phyloP scores from a whole-genome alignment of 2,888 invertebrate species.

The Sturmia bella region DNA sequence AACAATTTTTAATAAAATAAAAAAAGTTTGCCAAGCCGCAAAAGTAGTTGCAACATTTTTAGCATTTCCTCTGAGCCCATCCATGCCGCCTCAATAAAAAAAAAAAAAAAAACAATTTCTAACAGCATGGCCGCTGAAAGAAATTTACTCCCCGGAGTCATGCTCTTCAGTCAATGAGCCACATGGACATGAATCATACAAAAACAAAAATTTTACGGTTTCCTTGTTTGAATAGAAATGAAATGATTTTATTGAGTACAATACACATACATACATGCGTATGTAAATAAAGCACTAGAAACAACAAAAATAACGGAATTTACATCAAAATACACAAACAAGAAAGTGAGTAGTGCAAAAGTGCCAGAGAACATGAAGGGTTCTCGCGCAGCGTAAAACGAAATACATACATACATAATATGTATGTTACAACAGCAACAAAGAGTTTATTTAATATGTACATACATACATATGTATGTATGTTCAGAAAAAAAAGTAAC shows the following conservation, averaged over 20 bases:
- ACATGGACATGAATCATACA: constrained; percentile 63
- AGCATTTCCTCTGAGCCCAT: background rate
- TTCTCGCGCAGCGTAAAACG: constrained; percentile 25
- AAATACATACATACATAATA: background rate
- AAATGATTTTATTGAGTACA: background rate
- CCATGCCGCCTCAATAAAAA: background rate
- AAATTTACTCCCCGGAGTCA: constrained; percentile 1
- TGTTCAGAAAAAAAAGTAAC: constrained; percentile 23
- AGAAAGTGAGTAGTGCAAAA: constrained; percentile 1
- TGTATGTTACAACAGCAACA: background rate
- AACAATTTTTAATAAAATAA: no score
- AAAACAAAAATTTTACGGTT: constrained; percentile 58
- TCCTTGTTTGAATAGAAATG: constrained; percentile 59
- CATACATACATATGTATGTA: background rate
- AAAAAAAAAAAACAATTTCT: background rate
- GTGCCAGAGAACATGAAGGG: constrained; percentile 9
- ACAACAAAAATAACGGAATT: constrained; percentile 32
- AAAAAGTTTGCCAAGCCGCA: no score
- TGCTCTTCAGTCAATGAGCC: constrained; percentile 19
- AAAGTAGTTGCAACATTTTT: background rate
- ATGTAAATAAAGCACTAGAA: background rate
- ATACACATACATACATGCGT: background rate
- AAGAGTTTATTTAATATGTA: background rate
- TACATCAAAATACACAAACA: constrained; percentile 33
- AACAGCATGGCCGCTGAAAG: background rate